Conservation (phyloP, 2,797 vertebrate genomes). For the Enteromius trimaculatus region DNA sequence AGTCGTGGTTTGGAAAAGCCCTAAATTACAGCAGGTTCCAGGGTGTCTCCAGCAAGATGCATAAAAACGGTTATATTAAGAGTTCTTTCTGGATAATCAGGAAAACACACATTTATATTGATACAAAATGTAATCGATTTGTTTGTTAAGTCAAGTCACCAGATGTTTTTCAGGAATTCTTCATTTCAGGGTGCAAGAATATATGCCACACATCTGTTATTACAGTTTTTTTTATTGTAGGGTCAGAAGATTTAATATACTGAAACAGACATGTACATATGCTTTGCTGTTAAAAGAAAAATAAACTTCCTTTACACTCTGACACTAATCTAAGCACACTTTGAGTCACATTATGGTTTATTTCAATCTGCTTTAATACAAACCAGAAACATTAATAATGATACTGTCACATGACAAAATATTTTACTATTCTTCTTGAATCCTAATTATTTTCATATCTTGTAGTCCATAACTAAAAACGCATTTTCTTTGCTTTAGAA, state of each 20-base stretch:
- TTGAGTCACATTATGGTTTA: neutral
- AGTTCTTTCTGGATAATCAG: neutral
- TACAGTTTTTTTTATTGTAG: neutral
- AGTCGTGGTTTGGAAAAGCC: slow-evolving; percentile 37
- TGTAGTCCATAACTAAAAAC: slow-evolving; percentile 11
- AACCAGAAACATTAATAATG: neutral
- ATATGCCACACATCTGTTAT: slow-evolving; percentile 27
- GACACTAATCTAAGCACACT: neutral
- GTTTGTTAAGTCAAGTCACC: neutral
- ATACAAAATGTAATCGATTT: slow-evolving; percentile 1
- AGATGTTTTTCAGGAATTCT: slow-evolving; percentile 45
- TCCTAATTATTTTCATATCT: neutral
- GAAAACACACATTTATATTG: neutral
- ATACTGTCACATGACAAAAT: neutral
- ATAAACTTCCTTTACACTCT: neutral
- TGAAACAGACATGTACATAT: neutral
- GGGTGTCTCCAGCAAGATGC: slow-evolving; percentile 14
- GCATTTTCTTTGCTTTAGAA: slow-evolving; percentile 58
- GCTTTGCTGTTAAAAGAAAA: neutral
- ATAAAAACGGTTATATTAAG: neutral
- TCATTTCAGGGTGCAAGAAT: neutral
- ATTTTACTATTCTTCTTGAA: neutral
- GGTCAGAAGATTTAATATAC: neutral
- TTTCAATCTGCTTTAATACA: neutral
- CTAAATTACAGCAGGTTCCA: slow-evolving; percentile 14